These are phyloP conservation scores for Otocyon megalotis DNA, from an alignment of 2,113 vertebrate genomes.

Conservation along the genomic window DNA sequence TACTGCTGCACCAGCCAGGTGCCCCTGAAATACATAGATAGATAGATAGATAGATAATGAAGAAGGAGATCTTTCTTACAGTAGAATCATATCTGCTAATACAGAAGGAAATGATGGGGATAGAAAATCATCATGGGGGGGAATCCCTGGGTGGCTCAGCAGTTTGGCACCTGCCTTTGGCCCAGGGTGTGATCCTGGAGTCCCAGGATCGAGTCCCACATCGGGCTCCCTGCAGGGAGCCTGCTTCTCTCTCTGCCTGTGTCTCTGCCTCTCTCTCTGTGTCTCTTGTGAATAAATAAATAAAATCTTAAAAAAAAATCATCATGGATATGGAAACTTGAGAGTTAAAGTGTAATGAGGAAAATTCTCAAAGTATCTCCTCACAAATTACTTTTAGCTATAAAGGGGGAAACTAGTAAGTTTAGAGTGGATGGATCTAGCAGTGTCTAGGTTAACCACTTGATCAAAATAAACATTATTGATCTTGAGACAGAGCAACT, in stretches of 20 bases:
- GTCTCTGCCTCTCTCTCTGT: too few relatives aligned
- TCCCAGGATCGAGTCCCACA: too few relatives aligned
- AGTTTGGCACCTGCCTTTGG: too few relatives aligned
- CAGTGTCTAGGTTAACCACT: not conserved
- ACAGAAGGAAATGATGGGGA: not conserved
- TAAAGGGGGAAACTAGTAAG: not conserved
- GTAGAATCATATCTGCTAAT: not conserved
- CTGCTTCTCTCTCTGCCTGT: too few relatives aligned
- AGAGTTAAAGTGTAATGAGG: not conserved
- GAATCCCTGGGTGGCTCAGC: too few relatives aligned
- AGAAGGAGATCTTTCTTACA: not conserved
- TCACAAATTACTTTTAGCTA: not conserved
- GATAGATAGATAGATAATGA: not conserved
- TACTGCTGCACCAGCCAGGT: not conserved
- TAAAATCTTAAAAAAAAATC: not conserved
- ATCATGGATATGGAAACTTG: not conserved
- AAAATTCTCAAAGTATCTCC: conserved; percentile 2
- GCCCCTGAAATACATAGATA: not conserved
- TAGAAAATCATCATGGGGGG: not conserved
- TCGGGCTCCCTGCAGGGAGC: too few relatives aligned
- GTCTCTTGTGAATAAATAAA: too few relatives aligned
- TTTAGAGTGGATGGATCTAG: not conserved
- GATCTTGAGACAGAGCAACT: not conserved
- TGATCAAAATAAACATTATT: not conserved
- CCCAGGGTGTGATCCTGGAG: too few relatives aligned